phyloP scores from a whole-genome alignment of 1,140 invertebrate species.

The Bombus consobrinus region DNA sequence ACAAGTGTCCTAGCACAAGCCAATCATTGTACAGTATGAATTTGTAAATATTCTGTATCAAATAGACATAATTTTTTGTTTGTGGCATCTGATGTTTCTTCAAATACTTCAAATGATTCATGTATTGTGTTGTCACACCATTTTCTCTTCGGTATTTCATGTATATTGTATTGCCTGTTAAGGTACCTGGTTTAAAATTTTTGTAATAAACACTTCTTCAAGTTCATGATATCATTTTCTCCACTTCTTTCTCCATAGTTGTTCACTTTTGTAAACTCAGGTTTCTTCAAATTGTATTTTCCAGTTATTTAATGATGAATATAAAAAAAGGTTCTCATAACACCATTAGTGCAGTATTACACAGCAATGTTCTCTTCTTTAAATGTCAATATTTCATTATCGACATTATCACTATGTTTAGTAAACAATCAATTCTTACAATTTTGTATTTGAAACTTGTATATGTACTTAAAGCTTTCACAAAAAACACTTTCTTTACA shows the following conservation, averaged over 20 bases:
- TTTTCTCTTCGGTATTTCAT: constrained; percentile 14
- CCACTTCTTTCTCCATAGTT: neutral
- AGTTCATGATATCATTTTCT: neutral
- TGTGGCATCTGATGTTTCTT: neutral
- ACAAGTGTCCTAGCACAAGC: constrained; percentile 43
- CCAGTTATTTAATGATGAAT: constrained; percentile 10
- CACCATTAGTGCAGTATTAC: constrained; percentile 35
- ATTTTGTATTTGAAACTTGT: constrained; percentile 34
- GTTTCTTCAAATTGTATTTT: constrained; percentile 37
- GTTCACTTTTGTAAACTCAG: neutral
- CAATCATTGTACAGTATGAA: constrained; percentile 32
- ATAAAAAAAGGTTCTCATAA: constrained; percentile 20
- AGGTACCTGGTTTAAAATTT: neutral
- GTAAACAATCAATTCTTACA: constrained; percentile 23
- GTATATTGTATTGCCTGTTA: neutral
- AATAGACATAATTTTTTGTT: constrained; percentile 8
- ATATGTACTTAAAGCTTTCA: constrained; percentile 26
- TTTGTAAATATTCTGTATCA: constrained; percentile 31
- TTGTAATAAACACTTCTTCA: constrained; percentile 1
- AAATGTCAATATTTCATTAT: neutral
- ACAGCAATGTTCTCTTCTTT: constrained; percentile 25
- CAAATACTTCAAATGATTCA: neutral
- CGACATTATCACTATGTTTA: constrained; percentile 7
- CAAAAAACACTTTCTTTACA: constrained; percentile 52
- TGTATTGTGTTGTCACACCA: constrained; percentile 1